Percentiles rank a stretch among this genome's conserved stretches.
phyloP scores from a whole-genome alignment of 2,113 vertebrate species.

The Aplodontia rufa region DNA sequence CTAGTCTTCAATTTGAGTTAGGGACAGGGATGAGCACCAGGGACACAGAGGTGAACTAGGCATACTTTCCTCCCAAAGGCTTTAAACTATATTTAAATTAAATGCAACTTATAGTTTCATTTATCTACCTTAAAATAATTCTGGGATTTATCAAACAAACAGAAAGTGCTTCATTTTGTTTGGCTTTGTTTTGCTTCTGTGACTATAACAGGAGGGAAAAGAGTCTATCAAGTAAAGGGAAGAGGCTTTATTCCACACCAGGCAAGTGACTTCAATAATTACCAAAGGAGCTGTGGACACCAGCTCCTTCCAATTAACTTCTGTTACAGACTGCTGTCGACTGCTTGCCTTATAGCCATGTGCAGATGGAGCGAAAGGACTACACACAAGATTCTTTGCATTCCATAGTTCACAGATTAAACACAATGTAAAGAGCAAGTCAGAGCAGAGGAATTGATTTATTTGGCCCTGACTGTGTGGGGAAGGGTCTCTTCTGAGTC shows the following conservation, averaged over 20 bases:
- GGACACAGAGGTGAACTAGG: neutral
- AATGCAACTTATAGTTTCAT: neutral
- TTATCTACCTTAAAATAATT: constrained; percentile 20
- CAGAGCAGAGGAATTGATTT: constrained; percentile 60
- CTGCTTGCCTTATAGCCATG: constrained; percentile 45
- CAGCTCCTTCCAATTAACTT: constrained; percentile 67
- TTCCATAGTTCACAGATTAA: constrained; percentile 70
- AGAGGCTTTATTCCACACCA: constrained; percentile 38
- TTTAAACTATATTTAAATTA: constrained; percentile 24
- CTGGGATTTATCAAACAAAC: constrained; percentile 44
- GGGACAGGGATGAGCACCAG: no score
- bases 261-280: constrained; percentile 47
- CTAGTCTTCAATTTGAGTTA: neutral
- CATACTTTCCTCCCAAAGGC: neutral
- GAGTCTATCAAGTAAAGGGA: constrained; percentile 30
- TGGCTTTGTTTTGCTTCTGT: constrained; percentile 52
- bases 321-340: constrained; percentile 22
- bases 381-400: neutral
- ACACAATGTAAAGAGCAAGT: constrained; percentile 59
- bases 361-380: neutral
- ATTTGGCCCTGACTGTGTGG: neutral
- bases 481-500: neutral
- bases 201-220: neutral
- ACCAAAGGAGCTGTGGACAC: neutral
- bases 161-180: neutral